phyloP scores from a whole-genome alignment of 2,797 vertebrate species.

The Muscicapa striata region DNA sequence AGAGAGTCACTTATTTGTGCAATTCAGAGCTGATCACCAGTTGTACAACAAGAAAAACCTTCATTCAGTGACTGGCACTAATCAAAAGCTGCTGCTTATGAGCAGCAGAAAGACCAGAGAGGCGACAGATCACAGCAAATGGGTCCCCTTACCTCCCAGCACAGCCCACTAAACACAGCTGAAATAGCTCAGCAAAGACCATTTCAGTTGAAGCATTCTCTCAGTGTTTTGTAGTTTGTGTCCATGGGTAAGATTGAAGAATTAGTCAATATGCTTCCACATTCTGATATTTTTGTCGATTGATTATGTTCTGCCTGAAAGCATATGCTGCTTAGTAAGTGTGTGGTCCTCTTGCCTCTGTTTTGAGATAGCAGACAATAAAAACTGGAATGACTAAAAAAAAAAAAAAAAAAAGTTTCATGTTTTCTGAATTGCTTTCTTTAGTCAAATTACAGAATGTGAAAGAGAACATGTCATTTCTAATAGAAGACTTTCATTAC shows the following conservation, averaged over 20 bases:
- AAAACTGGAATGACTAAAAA: not conserved
- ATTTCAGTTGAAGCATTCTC: not conserved
- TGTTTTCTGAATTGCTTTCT: not conserved
- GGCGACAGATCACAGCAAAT: not conserved
- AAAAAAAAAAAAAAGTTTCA: not conserved
- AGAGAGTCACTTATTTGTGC: not conserved
- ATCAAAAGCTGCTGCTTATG: constrained; percentile 17
- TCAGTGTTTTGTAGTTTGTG: not conserved
- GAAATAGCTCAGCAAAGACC: not conserved
- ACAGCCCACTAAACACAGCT: not conserved
- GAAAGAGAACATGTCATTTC: not conserved
- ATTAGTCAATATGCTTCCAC: not conserved
- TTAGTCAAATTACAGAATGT: not conserved
- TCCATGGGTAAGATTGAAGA: not conserved
- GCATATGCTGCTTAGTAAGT: not conserved
- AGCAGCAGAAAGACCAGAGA: not conserved
- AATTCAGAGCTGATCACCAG: not conserved
- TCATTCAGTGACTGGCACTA: not conserved
- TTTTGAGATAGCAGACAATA: not conserved
- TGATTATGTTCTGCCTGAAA: constrained; percentile 16
- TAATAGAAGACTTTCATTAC: not conserved
- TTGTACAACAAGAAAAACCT: not conserved
- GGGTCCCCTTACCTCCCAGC: not conserved
- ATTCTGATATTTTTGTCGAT: not conserved
- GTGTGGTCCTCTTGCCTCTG: not conserved